Base-by-base conservation (phyloP, 2,113 vertebrate genomes). In the Platysternon megacephalum region DNA sequence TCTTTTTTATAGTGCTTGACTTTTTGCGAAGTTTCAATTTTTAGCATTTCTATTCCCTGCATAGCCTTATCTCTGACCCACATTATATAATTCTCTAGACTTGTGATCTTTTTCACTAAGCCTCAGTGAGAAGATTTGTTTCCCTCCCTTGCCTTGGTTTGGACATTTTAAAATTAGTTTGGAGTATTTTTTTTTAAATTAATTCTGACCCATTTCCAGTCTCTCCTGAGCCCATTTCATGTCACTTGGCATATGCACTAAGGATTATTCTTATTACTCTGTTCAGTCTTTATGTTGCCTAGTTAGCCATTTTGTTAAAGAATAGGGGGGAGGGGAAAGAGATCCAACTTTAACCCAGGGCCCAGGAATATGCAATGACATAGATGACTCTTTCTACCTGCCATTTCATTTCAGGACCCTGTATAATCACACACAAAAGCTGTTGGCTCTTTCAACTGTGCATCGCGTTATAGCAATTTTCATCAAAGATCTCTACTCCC, bases 1-100 rank as follows among this genome's bases (percentile, higher is more conserved):
- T 28, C 28, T 39, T 91, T 51, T 72, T 11, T 65, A 82, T 81
- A 86, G 8, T 44, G 46, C 93, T 24, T 91, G 82, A 44, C 56
- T 52, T 74, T 52, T 78, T 94, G 83, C 17, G 46, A 72, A 35
- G 3, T 48, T 90, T 92, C 90, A 10, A 8, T 55, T 84, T 85
- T 84, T 52, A 87, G 88, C 55, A 68, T 26, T 26, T 35, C 82
- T 56, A 6, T 86, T 88, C 79, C 52, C 46, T 79, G 9, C 42
- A 39, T 53, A 88, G 12, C 1, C 72, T 93, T 90, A 26, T 74
- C 9, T 97, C 42, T 96, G 61, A 85, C 80, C 90, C 93, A 56
- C 44, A 82, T 87, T 42, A 19, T 82, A 7, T 78, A 81, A 22
- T 95, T 90, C 87, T 96, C 48, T 74, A 76, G 79, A 85, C 13